Percentiles rank a stretch among this genome's conserved stretches.
These are phyloP conservation scores for Aphaenogaster ashmeadi DNA, from an alignment of 1,140 invertebrate genomes.

Conservation along the genomic window DNA sequence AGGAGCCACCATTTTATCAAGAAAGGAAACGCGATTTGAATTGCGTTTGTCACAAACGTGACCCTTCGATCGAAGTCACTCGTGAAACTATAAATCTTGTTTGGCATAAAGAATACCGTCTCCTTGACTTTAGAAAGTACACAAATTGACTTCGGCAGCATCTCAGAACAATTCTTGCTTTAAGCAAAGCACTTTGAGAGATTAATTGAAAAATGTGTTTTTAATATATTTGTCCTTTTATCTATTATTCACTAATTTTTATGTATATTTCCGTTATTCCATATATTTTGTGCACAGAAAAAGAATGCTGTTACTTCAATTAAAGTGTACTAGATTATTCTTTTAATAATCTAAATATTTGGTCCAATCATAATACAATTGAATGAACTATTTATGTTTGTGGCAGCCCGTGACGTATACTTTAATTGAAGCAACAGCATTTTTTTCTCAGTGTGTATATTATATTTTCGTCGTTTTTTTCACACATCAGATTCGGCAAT, in stretches of 20 bases:
- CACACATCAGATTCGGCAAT: not conserved
- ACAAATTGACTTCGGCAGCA: slow-evolving; percentile 21
- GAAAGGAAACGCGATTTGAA: slow-evolving; percentile 50
- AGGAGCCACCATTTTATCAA: slow-evolving; percentile 16
- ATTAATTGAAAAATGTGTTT: slow-evolving; percentile 14
- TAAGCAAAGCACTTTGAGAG: not conserved
- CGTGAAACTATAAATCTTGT: slow-evolving; percentile 36
- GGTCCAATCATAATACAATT: no score
- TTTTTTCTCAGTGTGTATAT: no score
- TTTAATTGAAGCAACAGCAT: no score
- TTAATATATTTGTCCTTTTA: not conserved
- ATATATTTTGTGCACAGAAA: no score
- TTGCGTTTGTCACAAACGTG: slow-evolving; percentile 56
- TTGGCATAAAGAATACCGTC: slow-evolving; percentile 1
- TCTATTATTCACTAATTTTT: not conserved
- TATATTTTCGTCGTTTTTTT: not conserved
- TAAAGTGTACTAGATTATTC: no score
- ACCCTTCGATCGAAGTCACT: slow-evolving; percentile 26
- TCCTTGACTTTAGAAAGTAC: not conserved
- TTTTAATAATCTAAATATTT: no score
- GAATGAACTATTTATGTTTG: no score
- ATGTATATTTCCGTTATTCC: not conserved
- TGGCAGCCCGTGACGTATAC: no score
- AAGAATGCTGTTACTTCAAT: no score
- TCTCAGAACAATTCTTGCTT: not conserved